Base-by-base conservation (phyloP, 2,888 invertebrate genomes). In the Crematogaster levior region DNA sequence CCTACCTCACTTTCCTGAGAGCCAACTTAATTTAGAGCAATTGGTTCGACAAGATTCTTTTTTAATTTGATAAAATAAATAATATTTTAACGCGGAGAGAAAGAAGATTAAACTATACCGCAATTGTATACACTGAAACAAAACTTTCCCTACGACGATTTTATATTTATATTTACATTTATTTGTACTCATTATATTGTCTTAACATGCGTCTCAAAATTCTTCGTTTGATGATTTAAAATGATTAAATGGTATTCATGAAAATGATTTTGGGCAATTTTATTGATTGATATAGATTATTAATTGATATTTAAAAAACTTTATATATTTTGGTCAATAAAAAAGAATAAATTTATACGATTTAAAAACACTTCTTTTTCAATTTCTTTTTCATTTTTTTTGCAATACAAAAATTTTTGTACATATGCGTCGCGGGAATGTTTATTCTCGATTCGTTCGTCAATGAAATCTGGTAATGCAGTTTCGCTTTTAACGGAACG, bases 401-500 rank as follows among this genome's bases (percentile, higher is more conserved):
- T 0, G n/a, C 12, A 15, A 40, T 58, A 15, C 4, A 2, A 21
- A 18, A 37, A 10, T 3, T 24, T 7, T 15, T n/a, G 34, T 56
- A 4, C 27, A 4, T 58, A 53, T 9, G 56, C 58, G 18, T 70
- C 9, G 6, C 63, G 63, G n/a, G 27, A 40, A 24, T 15, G 9
- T 18, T 21, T 7, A 48, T 74, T 37, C 18, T 34, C 15, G 21
- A 60, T 24, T 74, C n/a, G 4, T 37, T 10, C 24, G 5, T n/a
- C 46, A 46, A 37, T 34, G n/a, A 34, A 18, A 48, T 74, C 3
- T 10, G 46, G 10, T 6, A 12, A 10, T 60, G 60, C 9, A 27
- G n/a, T 66, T 79, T 79, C 34, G 30, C 70, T 68, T 58, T 79
- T 68, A 79, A 66, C 30, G 65, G 53, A 37, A 65, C 75, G 43